phyloP scores from a whole-genome alignment of 2,888 invertebrate genomes.

The Trimorus sp. region DNA sequence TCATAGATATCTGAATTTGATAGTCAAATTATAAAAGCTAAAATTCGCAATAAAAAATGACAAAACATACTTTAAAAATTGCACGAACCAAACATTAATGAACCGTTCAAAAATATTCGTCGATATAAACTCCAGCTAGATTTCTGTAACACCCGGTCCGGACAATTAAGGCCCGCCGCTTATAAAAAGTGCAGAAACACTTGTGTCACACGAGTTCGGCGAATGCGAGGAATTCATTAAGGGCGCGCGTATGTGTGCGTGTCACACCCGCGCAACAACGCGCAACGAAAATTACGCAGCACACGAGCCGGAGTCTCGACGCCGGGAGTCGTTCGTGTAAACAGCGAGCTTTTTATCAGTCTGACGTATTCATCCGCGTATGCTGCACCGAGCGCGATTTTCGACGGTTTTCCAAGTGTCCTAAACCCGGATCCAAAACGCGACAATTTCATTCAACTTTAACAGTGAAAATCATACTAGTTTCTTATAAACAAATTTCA shows the following conservation, averaged over 20 bases:
- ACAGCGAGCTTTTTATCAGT: constrained; percentile 64
- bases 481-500: too few species aligned
- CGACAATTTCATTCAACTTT: background rate
- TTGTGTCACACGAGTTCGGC: constrained; percentile 57
- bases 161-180: constrained; percentile 41
- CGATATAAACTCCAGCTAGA: too few species aligned
- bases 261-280: constrained; percentile 19
- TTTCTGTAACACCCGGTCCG: constrained; percentile 3
- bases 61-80: too few species aligned
- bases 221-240: constrained; percentile 60
- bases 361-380: constrained; percentile 53
- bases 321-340: constrained; percentile 60
- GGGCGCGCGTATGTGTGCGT: constrained; percentile 28
- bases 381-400: constrained; percentile 45
- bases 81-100: too few species aligned
- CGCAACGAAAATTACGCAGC: constrained; percentile 44
- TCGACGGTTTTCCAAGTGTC: constrained; percentile 14
- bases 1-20: too few species aligned
- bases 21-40: too few species aligned
- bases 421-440: background rate
- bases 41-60: too few species aligned
- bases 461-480: too few species aligned
- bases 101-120: too few species aligned
- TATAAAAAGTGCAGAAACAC: constrained; percentile 63
- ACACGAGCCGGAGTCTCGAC: constrained; percentile 50